Conservation (phyloP, 2,888 invertebrate genomes). For the Drosophila cognata region DNA sequence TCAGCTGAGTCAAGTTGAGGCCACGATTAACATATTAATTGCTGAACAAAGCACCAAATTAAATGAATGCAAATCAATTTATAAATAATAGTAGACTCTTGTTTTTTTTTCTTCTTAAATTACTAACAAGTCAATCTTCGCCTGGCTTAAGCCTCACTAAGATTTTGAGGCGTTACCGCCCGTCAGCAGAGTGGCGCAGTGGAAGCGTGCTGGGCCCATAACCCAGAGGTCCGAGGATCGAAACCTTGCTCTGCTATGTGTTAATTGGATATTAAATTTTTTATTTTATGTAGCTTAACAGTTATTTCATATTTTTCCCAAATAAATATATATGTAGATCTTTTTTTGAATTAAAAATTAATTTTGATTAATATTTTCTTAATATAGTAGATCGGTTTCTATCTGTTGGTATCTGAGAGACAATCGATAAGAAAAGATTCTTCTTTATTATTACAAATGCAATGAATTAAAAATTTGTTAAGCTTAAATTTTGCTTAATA, state of each 20-base stretch:
- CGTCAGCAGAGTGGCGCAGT: constrained; percentile 60
- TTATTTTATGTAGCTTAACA: too few species aligned
- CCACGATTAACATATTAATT: constrained; percentile 37
- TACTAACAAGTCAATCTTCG: constrained; percentile 6
- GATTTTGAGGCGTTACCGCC: background rate
- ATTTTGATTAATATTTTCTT: too few species aligned
- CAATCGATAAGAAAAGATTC: too few species aligned
- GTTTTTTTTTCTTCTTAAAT: background rate
- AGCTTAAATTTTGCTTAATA: background rate
- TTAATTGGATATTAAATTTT: background rate
- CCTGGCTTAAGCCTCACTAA: background rate
- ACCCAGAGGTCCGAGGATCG: constrained; percentile 67
- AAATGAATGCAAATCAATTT: constrained; percentile 25
- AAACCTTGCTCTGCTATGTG: constrained; percentile 62
- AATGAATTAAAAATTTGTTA: too few species aligned
- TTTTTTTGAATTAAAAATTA: background rate
- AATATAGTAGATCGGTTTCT: too few species aligned
- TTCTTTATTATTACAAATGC: too few species aligned
- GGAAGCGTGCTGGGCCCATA: constrained; percentile 67
- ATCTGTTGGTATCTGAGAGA: too few species aligned
- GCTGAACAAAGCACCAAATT: constrained; percentile 11
- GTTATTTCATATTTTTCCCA: background rate
- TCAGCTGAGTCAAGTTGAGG: constrained; percentile 1
- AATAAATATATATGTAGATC: background rate
- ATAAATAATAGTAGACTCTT: background rate